Base-by-base conservation (phyloP, 1,140 invertebrate species). In the Drosophila triauraria region DNA sequence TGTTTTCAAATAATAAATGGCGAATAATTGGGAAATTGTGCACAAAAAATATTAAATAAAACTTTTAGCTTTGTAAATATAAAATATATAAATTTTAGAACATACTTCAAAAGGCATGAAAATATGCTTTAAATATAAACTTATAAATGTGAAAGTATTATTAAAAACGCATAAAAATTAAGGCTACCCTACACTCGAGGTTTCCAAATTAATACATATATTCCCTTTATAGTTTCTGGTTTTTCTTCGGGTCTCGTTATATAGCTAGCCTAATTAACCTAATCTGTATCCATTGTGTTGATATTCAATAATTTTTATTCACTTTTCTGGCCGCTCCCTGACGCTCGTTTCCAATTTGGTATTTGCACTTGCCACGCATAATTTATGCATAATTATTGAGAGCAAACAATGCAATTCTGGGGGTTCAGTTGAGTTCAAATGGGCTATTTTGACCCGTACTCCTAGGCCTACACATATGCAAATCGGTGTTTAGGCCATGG, bases 321-420 rank as follows among this genome's bases (percentile, higher is more conserved):
- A 42, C 23, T 17, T 40, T n/a, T 3, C 5, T n/a, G 12, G 32
- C 12, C 13, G 38, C 40, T 44, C 53, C 20, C 54, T 38, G 23
- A 25, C 63, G 13, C 44, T 32, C 46, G 62, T 58, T 60, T 68
- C 25, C 65, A 50, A 60, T 59, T 51, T 51, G 65, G 57, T 63
- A 72, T 88, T 87, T 72, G 72, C 62, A 72, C 71, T 57, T 50
- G 53, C 32, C 46, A 61, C 80, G 80, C 84, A 88, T 88, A 88
- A 83, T 83, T 88, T 69, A 83, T 71, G 69, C 80, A 78, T 88
- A 87, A 87, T 87, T 87, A 87, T 87, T 80, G 77, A 67, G 68
- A 64, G 68, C 74, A 87, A 87, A 87, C 53, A 75, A 43, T 67
- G 53, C 43, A 32, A 25, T 10, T 35, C 13, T 35, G 30, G 23